Conservation (phyloP, 2,113 vertebrate genomes). For the Esox niger region DNA sequence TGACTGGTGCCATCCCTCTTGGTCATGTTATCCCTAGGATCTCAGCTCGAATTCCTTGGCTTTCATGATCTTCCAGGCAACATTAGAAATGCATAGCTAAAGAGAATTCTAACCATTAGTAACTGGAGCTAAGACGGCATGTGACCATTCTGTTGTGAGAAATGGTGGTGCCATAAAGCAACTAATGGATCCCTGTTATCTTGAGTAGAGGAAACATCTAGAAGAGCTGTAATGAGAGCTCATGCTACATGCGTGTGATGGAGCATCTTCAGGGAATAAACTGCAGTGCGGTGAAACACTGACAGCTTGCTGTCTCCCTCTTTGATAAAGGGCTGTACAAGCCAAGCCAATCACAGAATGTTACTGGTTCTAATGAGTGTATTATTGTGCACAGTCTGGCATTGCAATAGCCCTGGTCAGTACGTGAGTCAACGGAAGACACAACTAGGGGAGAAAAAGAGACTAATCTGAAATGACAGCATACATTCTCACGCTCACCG, state of each 20-base stretch:
- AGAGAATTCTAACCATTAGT: constrained; percentile 25
- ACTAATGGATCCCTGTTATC: constrained; percentile 59
- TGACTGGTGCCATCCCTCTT: constrained; percentile 63
- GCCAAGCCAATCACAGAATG: no score
- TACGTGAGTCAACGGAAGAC: neutral
- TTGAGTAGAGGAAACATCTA: constrained; percentile 41
- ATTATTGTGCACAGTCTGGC: no score
- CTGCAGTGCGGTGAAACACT: no score
- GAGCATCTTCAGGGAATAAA: no score
- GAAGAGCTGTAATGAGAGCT: no score
- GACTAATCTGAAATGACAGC: neutral
- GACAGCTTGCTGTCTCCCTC: no score
- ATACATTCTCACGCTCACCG: no score
- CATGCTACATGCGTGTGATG: no score
- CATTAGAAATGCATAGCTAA: constrained; percentile 49
- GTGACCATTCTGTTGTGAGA: constrained; percentile 33
- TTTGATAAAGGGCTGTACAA: no score
- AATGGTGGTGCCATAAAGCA: constrained; percentile 39
- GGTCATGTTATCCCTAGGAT: constrained; percentile 62
- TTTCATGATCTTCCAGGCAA: constrained; percentile 53
- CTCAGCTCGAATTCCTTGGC: constrained; percentile 56
- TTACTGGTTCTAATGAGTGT: no score
- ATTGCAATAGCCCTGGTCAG: no score
- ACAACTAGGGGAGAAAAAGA: neutral
- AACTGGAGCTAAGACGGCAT: constrained; percentile 28